Evolutionary conservation across 2,113 vertebrate species (phyloP), one percentile per base, ranked within the genome.

Genomic region (Pteruthius melanotis): DNA sequence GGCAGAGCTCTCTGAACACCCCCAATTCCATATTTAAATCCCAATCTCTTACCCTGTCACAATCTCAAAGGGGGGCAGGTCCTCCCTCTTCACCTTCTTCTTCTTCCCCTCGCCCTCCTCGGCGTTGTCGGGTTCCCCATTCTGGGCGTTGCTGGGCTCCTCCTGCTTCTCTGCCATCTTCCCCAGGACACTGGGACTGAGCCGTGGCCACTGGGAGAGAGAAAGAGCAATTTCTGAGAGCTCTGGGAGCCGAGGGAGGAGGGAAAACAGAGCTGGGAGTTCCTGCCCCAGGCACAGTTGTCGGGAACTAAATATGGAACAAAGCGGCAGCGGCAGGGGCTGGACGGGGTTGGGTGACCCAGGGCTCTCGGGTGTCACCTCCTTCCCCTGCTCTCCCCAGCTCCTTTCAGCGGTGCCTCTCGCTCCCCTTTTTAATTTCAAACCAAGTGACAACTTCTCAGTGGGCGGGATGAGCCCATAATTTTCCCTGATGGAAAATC

Each of bases 51-150:
- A 99, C 99, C 99, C 99, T 28, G 97, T 97, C 77, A 99, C 98
- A 60, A 99, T 99, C 96, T 99, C 99, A 87, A 99, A 99, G 0
- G 99, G 99, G 6, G 99, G 99, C 83, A 99, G 97, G 50, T 99
- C 98, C 66, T 98, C 98, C 82, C 98, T 93, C 83, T 98, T 97
- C 3, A 96, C 60, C 77, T 98, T 97, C 8, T 98, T 97, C 56
- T 97, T 91, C 71, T 98, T 96, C 11, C 75, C 92, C 50, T 94
- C 97, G 0, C 94, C 87, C 42, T 95, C 95, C 75, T 96, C 96
- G 2, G 90, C 26, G 0, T 89, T 95, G 70, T 97, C 97, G 23
- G 92, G 96, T 20, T 98, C 98, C 15, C 98, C 97, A 2, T 98
- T 98, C 82, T 98, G 96, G 59, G 97, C 22, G 0, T 92, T 85